These are phyloP conservation scores for Lophius piscatorius DNA, from an alignment of 2,113 vertebrate genomes.

Conservation along the genomic window DNA sequence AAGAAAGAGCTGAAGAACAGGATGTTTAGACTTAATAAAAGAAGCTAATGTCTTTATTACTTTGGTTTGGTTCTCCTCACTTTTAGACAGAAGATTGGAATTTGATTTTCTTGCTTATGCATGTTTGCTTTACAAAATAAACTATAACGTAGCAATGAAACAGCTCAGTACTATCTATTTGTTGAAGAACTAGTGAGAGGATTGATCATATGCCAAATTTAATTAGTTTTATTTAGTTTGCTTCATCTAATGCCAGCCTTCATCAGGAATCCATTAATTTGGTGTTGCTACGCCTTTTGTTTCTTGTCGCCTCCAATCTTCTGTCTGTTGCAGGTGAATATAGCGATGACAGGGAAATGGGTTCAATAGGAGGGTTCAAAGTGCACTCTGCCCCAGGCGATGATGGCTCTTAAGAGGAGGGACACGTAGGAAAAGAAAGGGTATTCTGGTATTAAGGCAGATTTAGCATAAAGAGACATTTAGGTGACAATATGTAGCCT, in stretches of 20 bases:
- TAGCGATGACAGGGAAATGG: slow-evolving; percentile 75
- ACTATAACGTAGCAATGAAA: not conserved
- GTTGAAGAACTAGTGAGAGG: not conserved
- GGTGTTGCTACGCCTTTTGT: not conserved
- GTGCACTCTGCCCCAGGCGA: slow-evolving; percentile 70
- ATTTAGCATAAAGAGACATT: slow-evolving; percentile 72
- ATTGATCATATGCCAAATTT: not conserved
- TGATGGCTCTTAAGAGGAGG: slow-evolving; percentile 62
- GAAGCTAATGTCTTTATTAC: too few relatives aligned
- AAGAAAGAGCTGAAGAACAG: too few relatives aligned
- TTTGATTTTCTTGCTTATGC: not conserved
- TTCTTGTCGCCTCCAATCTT: slow-evolving; percentile 27
- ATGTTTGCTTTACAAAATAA: not conserved
- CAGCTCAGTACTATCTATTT: not conserved
- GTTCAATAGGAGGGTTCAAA: slow-evolving; percentile 77
- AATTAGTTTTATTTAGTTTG: not conserved
- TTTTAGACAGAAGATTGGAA: not conserved
- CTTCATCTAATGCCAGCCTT: too few relatives aligned
- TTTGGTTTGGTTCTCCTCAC: not conserved
- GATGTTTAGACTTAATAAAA: too few relatives aligned
- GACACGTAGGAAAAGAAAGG: slow-evolving; percentile 65
- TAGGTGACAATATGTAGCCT: slow-evolving; percentile 33
- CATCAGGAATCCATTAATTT: not conserved
- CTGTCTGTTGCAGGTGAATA: slow-evolving; percentile 51
- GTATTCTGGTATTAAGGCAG: slow-evolving; percentile 65